Percentiles rank a stretch among this genome's conserved stretches.
Conservation (phyloP, 2,113 vertebrate species). For the Probosciger aterrimus region DNA sequence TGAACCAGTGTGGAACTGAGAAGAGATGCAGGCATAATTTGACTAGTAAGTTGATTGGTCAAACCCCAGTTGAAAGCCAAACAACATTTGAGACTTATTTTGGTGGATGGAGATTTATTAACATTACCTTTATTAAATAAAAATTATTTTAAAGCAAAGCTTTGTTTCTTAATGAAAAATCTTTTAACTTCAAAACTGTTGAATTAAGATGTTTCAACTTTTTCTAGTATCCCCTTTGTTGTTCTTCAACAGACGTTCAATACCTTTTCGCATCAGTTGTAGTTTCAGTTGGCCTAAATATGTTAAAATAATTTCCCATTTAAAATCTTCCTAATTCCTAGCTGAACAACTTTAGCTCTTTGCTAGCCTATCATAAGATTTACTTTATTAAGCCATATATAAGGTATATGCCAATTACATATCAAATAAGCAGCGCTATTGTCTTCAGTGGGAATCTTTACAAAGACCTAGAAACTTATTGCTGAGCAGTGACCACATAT, state of each 20-base stretch:
- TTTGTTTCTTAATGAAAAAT: neutral
- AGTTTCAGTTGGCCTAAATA: neutral
- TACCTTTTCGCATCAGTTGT: neutral
- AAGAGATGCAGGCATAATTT: neutral
- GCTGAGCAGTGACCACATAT: neutral
- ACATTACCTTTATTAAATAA: neutral
- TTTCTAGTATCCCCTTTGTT: neutral
- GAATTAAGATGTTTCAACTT: neutral
- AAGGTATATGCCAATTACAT: neutral
- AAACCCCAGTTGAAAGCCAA: neutral
- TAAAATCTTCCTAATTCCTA: neutral
- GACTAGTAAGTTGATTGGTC: neutral
- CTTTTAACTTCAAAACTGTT: neutral
- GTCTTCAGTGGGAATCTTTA: neutral
- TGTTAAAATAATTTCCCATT: neutral
- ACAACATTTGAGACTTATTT: neutral
- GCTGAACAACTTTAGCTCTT: neutral
- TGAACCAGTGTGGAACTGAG: neutral
- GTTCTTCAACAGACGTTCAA: neutral
- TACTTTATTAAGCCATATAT: neutral
- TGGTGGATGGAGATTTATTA: neutral
- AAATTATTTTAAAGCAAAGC: neutral
- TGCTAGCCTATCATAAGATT: neutral
- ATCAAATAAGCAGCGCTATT: neutral
- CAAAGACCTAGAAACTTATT: neutral